Percentiles rank a stretch among this genome's conserved stretches.
These are phyloP conservation scores for Heliconius sara DNA, from an alignment of 2,888 invertebrate species.

Conservation along the genomic window DNA sequence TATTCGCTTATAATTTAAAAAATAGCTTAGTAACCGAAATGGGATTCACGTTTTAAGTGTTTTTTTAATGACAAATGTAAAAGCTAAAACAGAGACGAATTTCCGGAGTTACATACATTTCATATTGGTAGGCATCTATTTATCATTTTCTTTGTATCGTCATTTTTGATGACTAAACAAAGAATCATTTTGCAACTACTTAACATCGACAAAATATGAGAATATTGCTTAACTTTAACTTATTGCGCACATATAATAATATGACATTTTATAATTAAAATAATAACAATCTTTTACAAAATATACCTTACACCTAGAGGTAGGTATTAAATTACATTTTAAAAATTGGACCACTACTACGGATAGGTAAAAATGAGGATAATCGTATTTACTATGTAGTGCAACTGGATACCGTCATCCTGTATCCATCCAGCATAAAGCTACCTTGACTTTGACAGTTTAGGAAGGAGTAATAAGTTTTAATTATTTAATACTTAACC, in stretches of 20 bases:
- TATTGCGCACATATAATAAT: neutral
- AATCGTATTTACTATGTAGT: slow-evolving; percentile 3
- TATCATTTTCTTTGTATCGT: neutral
- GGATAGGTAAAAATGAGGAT: slow-evolving; percentile 17
- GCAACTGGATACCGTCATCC: neutral
- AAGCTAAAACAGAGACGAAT: neutral
- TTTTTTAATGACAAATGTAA: neutral
- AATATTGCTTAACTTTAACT: neutral
- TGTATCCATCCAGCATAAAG: neutral
- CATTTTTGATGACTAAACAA: neutral
- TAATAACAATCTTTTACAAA: neutral
- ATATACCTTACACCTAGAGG: no score
- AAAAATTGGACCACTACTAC: no score
- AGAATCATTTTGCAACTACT: neutral
- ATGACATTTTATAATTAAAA: neutral
- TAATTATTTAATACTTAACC: no score
- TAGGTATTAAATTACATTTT: no score
- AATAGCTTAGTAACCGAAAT: no score
- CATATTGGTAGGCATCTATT: no score
- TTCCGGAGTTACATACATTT: neutral
- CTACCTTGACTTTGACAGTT: slow-evolving; percentile 17
- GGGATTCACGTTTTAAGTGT: neutral
- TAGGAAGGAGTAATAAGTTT: neutral
- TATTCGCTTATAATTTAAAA: neutral
- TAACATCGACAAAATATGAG: neutral